Evolutionary conservation across 2,113 vertebrate genomes (phyloP), one percentile per base, ranked within the genome.

Genomic region (Aspiorhynchus laticeps): DNA sequence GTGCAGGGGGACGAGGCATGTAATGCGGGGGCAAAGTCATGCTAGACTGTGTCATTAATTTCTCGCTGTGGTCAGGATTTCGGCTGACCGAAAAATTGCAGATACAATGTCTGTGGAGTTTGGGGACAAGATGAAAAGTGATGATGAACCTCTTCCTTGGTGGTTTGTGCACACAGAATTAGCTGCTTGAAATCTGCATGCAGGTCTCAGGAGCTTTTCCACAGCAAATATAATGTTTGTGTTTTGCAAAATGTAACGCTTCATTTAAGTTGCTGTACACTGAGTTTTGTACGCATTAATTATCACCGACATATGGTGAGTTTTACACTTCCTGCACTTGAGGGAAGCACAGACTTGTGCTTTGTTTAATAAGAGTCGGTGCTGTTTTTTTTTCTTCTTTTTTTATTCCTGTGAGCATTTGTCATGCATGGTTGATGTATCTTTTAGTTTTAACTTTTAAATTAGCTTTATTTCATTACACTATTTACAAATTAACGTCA

Each of bases 1-100:
- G 56, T 61, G 33, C 36, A 17, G 14, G 56, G 56, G 56, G 67
- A 56, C 46, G 43, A 77, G 33, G 63, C 28, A 56, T 80, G 67
- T 73, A 56, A 80, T 80, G 46, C n/a, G 31, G 28, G 79, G 21
- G 79, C 36, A 80, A 80, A 80, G 75, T 86, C 43, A 38, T 71
- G 63, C 67, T 26, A 79, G 24, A 38, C 85, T 80, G 85, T 80
- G 24, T 71, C 76, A 86, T 48, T 67, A 41, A 76, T 51, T 76
- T 76, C 41, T 51, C 14, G 63, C 76, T 53, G 76, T 56, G 61
- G 41, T 80, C 46, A 80, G 78, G 56, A 80, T 41, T 63, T 80
- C 53, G 17, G 77, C 24, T 61, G 33, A 80, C 78, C 14, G 11
- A 24, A 80, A 80, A 63, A 80, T 41, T 80, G 78, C 78, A 80